phyloP scores from a whole-genome alignment of 2,797 vertebrate species.

The Nyctalus aviator region DNA sequence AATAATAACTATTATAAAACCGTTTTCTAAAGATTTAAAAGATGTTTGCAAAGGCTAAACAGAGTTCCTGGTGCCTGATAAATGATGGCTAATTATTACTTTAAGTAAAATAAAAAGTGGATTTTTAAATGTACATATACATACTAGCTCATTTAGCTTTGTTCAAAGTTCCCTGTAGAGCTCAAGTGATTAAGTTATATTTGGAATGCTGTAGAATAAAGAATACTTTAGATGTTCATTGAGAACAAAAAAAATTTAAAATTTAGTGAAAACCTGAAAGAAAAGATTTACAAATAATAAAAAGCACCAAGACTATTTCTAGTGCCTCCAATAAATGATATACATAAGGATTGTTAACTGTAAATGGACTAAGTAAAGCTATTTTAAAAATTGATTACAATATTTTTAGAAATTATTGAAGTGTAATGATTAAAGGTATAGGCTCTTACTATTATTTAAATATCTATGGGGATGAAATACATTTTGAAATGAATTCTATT shows the following conservation, averaged over 20 bases:
- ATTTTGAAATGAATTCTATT: conserved; percentile 8
- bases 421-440: background rate
- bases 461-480: background rate
- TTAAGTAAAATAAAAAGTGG: conserved; percentile 40
- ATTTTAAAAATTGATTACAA: background rate
- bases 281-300: background rate
- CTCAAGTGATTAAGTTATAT: background rate
- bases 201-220: background rate
- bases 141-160: background rate
- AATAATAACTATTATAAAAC: background rate
- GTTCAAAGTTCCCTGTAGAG: background rate
- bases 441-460: background rate
- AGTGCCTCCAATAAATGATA: background rate
- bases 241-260: background rate
- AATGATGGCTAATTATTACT: conserved; percentile 34
- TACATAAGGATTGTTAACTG: background rate
- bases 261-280: background rate
- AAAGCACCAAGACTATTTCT: background rate
- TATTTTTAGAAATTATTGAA: background rate
- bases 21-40: conserved; percentile 2
- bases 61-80: background rate
- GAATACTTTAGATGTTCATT: background rate
- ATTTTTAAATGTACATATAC: background rate
- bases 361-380: background rate
- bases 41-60: conserved; percentile 3